These are phyloP conservation scores for Colletes collaris DNA, from an alignment of 2,888 invertebrate species.

Conservation along the genomic window DNA sequence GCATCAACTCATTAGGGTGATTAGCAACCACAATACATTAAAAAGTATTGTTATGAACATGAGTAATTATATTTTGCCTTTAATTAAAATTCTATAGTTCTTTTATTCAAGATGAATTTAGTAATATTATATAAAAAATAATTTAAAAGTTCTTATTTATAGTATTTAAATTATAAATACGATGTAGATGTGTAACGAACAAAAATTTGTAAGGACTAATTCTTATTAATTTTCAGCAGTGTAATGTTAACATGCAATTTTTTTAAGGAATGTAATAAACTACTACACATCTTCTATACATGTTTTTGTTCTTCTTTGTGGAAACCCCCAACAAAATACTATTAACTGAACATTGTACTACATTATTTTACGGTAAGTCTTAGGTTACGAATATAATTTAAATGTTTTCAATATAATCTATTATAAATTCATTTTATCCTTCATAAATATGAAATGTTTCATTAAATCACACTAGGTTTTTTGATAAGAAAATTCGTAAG, in stretches of 20 bases:
- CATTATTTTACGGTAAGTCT: too few species aligned
- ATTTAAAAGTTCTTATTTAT: neutral
- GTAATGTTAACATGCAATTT: neutral
- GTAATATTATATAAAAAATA: neutral
- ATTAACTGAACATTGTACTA: too few species aligned
- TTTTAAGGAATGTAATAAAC: slow-evolving; percentile 24
- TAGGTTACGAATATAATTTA: too few species aligned
- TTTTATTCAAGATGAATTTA: neutral
- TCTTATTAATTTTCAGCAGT: slow-evolving; percentile 37
- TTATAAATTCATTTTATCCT: too few species aligned
- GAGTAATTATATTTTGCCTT: neutral
- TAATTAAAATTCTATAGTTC: neutral
- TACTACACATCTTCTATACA: neutral
- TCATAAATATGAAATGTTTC: too few species aligned
- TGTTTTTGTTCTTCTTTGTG: neutral
- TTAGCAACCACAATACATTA: too few species aligned
- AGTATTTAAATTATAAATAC: neutral
- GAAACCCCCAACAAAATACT: neutral
- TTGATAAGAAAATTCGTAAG: too few species aligned
- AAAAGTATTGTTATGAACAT: too few species aligned
- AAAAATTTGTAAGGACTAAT: slow-evolving; percentile 7
- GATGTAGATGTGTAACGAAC: neutral
- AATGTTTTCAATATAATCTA: too few species aligned
- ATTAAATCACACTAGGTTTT: too few species aligned
- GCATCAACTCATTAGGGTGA: too few species aligned